A percentile compares a stretch with the other conserved stretches of the same genome.
phyloP scores from a whole-genome alignment of 1,140 invertebrate species.

The Drosophila oshimai region DNA sequence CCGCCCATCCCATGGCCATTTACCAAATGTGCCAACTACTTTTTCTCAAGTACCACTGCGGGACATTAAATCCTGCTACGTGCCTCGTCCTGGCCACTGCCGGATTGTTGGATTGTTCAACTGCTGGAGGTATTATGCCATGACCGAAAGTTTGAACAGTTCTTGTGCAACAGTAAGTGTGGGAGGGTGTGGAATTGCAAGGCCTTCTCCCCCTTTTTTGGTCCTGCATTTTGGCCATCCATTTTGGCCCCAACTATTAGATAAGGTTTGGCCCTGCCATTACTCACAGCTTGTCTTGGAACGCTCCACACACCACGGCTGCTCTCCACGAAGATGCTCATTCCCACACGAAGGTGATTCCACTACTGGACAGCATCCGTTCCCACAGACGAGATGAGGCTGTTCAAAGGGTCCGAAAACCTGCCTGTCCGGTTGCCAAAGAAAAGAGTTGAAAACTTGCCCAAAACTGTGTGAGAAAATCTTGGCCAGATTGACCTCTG shows the following conservation, averaged over 20 bases:
- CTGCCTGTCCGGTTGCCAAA: constrained; percentile 56
- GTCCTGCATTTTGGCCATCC: constrained; percentile 50
- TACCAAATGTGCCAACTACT: constrained; percentile 70
- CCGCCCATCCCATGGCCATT: constrained; percentile 33
- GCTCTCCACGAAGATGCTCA: constrained; percentile 31
- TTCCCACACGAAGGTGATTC: constrained; percentile 54
- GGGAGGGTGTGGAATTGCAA: neutral
- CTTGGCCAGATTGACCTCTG: constrained; percentile 64
- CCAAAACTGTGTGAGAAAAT: constrained; percentile 74
- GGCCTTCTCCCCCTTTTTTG: constrained; percentile 18
- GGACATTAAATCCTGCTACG: constrained; percentile 78
- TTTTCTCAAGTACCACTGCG: constrained; percentile 80
- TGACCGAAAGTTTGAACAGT: constrained; percentile 76
- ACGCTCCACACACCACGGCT: neutral
- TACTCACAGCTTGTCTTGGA: constrained; percentile 37
- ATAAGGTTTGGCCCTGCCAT: constrained; percentile 25
- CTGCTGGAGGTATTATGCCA: constrained; percentile 74
- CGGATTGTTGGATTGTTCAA: constrained; percentile 39
- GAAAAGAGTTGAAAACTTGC: constrained; percentile 74
- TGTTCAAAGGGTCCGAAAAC: constrained; percentile 14
- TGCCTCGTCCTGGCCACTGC: constrained; percentile 52
- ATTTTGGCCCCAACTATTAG: constrained; percentile 49
- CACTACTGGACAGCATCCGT: constrained; percentile 55
- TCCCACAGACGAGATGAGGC: constrained; percentile 54
- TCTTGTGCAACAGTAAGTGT: constrained; percentile 52